A percentile compares a stretch with the other conserved stretches of the same genome.
phyloP scores from a whole-genome alignment of 2,113 vertebrate genomes.

The Megaceryle maxima region DNA sequence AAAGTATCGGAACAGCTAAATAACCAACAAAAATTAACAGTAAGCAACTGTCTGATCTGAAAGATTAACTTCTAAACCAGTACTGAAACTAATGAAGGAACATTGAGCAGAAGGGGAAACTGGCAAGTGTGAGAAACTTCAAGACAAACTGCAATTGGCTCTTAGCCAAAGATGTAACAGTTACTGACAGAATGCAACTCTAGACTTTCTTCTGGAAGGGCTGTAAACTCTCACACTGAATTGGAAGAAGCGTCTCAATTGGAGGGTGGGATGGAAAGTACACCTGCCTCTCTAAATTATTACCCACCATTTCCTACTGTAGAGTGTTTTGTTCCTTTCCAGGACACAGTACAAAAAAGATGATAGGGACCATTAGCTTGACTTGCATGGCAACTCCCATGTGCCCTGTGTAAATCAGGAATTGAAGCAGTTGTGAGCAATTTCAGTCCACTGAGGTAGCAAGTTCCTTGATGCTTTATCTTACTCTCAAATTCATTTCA shows the following conservation, averaged over 20 bases:
- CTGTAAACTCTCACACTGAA: background rate
- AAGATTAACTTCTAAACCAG: background rate
- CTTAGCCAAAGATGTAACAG: background rate
- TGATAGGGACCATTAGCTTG: background rate
- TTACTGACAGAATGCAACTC: background rate
- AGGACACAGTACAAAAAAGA: background rate
- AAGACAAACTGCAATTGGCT: background rate
- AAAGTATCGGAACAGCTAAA: background rate
- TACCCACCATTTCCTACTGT: background rate
- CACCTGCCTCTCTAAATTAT: background rate
- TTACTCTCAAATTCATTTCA: background rate
- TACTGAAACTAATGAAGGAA: background rate
- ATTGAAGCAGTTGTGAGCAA: background rate
- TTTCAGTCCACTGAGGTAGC: background rate
- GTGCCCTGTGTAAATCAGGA: background rate
- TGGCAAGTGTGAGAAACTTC: background rate
- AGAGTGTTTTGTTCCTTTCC: background rate
- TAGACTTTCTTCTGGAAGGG: background rate
- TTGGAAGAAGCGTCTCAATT: fast-evolving
- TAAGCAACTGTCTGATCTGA: background rate
- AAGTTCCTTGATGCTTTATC: background rate
- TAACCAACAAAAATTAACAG: background rate
- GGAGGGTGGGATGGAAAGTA: background rate
- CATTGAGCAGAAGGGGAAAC: background rate
- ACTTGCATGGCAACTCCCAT: background rate